These are phyloP conservation scores for Rhagium mordax DNA, from an alignment of 2,888 invertebrate genomes.

Conservation along the genomic window DNA sequence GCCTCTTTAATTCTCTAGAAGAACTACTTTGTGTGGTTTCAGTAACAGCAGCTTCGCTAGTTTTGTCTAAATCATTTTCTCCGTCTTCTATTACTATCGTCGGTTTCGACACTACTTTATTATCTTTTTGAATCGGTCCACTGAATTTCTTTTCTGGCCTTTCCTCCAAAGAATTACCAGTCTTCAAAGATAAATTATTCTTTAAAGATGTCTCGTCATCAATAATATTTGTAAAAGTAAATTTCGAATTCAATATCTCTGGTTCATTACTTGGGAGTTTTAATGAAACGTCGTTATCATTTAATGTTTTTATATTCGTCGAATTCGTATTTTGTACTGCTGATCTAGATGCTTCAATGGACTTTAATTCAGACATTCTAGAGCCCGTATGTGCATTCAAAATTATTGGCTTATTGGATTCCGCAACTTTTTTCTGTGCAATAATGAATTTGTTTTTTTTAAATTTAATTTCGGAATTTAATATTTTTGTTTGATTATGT, in stretches of 20 bases:
- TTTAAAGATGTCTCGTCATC: neutral
- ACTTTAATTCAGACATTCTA: too few species aligned
- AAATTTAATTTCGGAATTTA: neutral
- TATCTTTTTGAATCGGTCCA: neutral
- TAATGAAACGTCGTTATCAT: neutral
- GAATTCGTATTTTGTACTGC: neutral
- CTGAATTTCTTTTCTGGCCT: neutral
- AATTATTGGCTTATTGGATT: neutral
- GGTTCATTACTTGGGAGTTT: neutral
- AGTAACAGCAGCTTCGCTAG: neutral
- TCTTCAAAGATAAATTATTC: neutral
- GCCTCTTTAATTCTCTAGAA: neutral
- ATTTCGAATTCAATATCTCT: neutral
- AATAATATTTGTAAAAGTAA: neutral
- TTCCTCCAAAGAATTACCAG: neutral
- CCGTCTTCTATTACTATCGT: neutral
- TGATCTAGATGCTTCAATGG: neutral
- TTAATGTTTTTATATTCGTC: neutral
- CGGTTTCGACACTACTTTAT: neutral
- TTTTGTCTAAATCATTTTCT: neutral
- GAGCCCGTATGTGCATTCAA: neutral
- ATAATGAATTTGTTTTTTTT: neutral
- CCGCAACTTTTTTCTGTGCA: neutral
- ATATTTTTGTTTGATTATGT: neutral
- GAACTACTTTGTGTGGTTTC: neutral